phyloP scores from a whole-genome alignment of 2,888 invertebrate genomes.

The Blastobasis lacticolella region DNA sequence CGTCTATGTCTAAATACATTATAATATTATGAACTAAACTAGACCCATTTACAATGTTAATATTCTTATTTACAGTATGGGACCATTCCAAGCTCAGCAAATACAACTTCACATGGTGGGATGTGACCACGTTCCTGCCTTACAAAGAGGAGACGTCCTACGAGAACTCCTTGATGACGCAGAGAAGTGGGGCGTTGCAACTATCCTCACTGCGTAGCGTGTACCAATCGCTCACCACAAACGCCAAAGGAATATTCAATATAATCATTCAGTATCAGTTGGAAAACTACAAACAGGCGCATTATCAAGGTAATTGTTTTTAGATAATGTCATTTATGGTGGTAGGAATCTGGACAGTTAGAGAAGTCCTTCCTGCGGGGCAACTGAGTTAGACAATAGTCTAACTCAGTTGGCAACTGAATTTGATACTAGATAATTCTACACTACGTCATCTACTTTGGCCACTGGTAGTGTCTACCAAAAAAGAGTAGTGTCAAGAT shows the following conservation, averaged over 20 bases:
- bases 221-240: conserved; percentile 90
- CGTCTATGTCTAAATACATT: too few relatives aligned
- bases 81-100: conserved; percentile 88
- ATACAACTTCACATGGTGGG: conserved; percentile 94
- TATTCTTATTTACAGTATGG: conserved; percentile 80
- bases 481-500: too few relatives aligned
- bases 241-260: conserved; percentile 89
- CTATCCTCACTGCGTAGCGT: conserved; percentile 92
- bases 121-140: conserved; percentile 87
- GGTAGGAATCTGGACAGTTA: too few relatives aligned
- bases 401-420: too few relatives aligned
- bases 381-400: too few relatives aligned
- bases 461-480: too few relatives aligned
- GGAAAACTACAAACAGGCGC: conserved; percentile 79
- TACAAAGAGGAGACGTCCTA: conserved; percentile 90
- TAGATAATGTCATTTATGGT: too few relatives aligned
- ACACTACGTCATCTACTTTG: too few relatives aligned
- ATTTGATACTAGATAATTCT: too few relatives aligned
- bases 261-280: conserved; percentile 88
- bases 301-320: conserved; percentile 80
- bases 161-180: conserved; percentile 88
- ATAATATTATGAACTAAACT: too few relatives aligned
- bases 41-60: too few relatives aligned
- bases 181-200: conserved; percentile 84
- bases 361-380: too few relatives aligned